Conservation (phyloP, 1,140 invertebrate genomes). For the Aricia agestis region DNA sequence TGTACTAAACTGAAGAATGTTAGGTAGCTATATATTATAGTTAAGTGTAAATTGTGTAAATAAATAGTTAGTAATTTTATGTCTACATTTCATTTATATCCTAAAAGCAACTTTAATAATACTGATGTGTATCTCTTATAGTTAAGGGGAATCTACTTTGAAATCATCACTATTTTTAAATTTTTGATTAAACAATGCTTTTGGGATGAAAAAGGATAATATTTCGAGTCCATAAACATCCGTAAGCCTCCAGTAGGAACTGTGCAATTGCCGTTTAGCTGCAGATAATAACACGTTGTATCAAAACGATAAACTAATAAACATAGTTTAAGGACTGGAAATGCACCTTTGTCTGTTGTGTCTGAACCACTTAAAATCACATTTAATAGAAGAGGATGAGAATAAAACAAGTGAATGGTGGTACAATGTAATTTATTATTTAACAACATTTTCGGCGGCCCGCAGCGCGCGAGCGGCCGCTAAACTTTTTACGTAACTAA, state of each 20-base stretch:
- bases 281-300: no score
- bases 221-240: no score
- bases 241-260: no score
- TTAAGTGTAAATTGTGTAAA: slow-evolving; percentile 26
- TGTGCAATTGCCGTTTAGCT: no score
- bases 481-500: slow-evolving; percentile 75
- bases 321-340: no score
- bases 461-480: slow-evolving; percentile 60
- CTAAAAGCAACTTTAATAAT: neutral
- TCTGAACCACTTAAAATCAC: neutral
- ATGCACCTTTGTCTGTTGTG: no score
- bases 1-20: slow-evolving; percentile 41
- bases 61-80: slow-evolving; percentile 17
- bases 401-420: slow-evolving; percentile 52
- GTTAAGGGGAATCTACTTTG: no score
- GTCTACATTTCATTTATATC: neutral
- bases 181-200: no score
- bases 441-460: slow-evolving; percentile 76
- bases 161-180: no score
- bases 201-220: no score
- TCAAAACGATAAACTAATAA: no score
- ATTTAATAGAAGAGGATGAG: neutral
- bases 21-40: neutral
- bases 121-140: no score
- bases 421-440: slow-evolving; percentile 78